Evolutionary conservation across 2,113 vertebrate species (phyloP).

Genomic region (Odocoileus hemionus): DNA sequence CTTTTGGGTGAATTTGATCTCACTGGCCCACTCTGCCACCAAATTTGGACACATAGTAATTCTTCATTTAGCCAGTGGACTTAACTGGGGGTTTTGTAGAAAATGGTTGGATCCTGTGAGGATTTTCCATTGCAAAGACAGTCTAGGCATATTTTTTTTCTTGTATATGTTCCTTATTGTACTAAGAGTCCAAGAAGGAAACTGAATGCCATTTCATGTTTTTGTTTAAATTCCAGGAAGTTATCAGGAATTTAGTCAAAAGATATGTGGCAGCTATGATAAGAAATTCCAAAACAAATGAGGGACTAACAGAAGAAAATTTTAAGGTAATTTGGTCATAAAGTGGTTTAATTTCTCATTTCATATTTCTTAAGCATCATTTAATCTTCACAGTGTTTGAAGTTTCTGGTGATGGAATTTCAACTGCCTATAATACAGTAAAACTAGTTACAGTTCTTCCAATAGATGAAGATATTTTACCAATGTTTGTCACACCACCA

Average conservation of each 20-base stretch:
- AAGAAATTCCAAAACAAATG: constrained; percentile 95
- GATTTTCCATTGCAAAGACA: constrained; percentile 16
- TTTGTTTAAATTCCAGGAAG: constrained; percentile 85
- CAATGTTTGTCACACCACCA: not conserved
- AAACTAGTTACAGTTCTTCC: not conserved
- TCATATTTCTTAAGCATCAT: constrained; percentile 13
- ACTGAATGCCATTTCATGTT: constrained; percentile 29
- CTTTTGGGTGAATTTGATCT: not conserved
- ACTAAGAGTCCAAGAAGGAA: constrained; percentile 36
- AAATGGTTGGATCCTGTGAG: not conserved
- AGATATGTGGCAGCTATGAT: constrained; percentile 97
- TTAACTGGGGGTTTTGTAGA: not conserved
- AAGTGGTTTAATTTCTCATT: not conserved
- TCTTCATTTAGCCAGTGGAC: not conserved
- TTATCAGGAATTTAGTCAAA: constrained; percentile 96
- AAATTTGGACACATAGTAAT: not conserved
- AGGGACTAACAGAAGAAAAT: constrained; percentile 96
- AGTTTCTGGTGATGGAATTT: constrained; percentile 13
- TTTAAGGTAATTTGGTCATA: constrained; percentile 88
- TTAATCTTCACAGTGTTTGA: not conserved
- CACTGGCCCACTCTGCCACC: not conserved
- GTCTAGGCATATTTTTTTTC: not conserved
- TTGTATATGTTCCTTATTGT: constrained; percentile 10
- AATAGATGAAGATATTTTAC: not conserved
- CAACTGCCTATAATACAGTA: not conserved